phyloP scores from a whole-genome alignment of 92 coral and sea anemone genomes.

The Blastomussa wellsi region DNA sequence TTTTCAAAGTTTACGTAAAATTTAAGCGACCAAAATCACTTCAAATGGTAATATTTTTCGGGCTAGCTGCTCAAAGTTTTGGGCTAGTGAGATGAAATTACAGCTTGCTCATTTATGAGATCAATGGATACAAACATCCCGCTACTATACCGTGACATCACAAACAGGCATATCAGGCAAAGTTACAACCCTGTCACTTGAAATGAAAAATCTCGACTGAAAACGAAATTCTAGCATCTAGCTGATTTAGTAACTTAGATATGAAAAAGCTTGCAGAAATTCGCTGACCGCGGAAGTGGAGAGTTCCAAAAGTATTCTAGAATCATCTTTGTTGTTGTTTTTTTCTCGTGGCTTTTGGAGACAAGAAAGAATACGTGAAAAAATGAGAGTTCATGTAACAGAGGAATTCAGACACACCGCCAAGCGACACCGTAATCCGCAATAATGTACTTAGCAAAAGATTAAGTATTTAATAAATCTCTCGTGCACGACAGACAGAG shows the following conservation, averaged over 20 bases:
- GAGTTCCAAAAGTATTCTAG: neutral
- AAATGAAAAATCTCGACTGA: neutral
- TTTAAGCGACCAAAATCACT: too few species aligned
- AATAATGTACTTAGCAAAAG: slow-evolving; percentile 5
- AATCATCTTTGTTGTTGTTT: neutral
- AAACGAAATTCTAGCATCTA: neutral
- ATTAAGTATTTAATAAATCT: slow-evolving; percentile 21
- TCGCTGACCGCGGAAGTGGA: too few species aligned
- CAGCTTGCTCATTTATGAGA: too few species aligned
- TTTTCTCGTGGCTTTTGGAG: neutral
- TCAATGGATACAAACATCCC: neutral
- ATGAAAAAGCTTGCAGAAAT: neutral
- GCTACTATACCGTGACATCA: neutral
- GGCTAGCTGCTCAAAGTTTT: too few species aligned
- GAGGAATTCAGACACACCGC: slow-evolving; percentile 1
- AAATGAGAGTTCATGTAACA: neutral
- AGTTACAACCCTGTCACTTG: neutral
- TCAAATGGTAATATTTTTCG: too few species aligned
- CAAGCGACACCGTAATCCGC: neutral
- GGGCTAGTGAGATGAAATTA: too few species aligned
- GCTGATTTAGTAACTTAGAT: neutral
- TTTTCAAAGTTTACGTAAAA: too few species aligned
- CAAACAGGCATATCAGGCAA: neutral
- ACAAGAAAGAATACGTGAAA: neutral
- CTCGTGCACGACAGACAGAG: neutral